Base-by-base conservation (phyloP, 2,113 vertebrate species). In the Corythornis vintsioides region DNA sequence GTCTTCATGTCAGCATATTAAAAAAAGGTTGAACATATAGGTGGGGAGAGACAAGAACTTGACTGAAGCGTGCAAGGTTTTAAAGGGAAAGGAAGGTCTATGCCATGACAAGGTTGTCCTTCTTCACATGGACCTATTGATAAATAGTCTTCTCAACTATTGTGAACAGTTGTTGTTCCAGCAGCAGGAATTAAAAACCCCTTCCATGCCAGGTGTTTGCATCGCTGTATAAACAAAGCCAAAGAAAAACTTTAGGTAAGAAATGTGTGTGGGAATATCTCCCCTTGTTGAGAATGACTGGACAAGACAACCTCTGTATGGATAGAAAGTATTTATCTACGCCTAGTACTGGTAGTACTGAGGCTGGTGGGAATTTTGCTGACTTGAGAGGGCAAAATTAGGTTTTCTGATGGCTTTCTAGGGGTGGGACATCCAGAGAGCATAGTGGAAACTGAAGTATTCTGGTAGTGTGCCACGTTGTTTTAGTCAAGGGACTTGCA, bases 401-500 rank as follows among this genome's bases (percentile, higher is more conserved):
- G 38, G 29, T 31, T 72, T 86, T 71, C 17, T 64, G 72, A 33
- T 56, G 7, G 1, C 10, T 59, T 31, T 81, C 70, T 83, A 28
- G 16, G 33, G 8, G 2, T 76, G 21, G 33, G 38, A 78, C 35
- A 50, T 22, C 33, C 42, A 71, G 40, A 88, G 11, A 74, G 10
- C 24, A 35, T 22, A 33, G 43, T n/a, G n/a, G 33, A 25, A 63
- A 63, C 40, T 57, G 71, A 81, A 19, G 15, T 79, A 73, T 82
- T 84, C 71, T 0, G 1, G 28, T 95, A 84, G 82, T 22, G 69
- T 56, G 35, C 13, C 50, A 15, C 2, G 2, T 29, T 59, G 35
- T 83, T 79, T 86, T 93, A 82, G 82, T 73, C 71, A 78, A 69
- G 57, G 18, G 18, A 56, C 78, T 92, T 66, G n/a, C 77, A 87